phyloP scores from a whole-genome alignment of 1,140 invertebrate genomes.

The Drosophila varians region DNA sequence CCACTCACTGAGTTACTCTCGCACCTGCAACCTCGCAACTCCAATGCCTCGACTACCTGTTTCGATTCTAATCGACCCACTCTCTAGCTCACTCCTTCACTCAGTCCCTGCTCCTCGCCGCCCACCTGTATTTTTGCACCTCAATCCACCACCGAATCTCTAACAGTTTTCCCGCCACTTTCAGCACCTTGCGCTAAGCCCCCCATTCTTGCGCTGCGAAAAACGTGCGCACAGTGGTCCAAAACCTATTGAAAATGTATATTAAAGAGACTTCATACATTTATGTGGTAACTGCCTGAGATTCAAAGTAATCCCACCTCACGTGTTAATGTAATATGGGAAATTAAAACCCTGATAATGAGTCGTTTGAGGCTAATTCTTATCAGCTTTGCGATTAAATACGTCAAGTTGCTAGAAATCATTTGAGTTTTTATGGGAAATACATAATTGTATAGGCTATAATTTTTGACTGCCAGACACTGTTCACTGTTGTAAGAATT shows the following conservation, averaged over 20 bases:
- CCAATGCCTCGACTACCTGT: slow-evolving; percentile 60
- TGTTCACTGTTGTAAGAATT: slow-evolving; percentile 48
- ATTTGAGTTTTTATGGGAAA: neutral
- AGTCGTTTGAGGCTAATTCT: neutral
- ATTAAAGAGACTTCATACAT: neutral
- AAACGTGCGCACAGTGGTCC: slow-evolving; percentile 73
- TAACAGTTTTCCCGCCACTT: slow-evolving; percentile 75
- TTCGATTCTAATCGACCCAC: slow-evolving; percentile 72
- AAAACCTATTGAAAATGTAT: neutral
- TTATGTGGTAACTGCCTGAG: too few relatives aligned
- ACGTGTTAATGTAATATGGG: neutral
- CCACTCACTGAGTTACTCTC: slow-evolving; percentile 22
- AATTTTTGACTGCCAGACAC: slow-evolving; percentile 35
- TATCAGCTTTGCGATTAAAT: slow-evolving; percentile 9
- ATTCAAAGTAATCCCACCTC: too few relatives aligned
- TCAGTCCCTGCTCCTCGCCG: slow-evolving; percentile 17
- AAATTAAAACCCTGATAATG: neutral
- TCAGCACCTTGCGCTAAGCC: slow-evolving; percentile 67
- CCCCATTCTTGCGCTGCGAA: slow-evolving; percentile 60
- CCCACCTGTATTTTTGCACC: slow-evolving; percentile 23
- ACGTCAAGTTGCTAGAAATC: neutral
- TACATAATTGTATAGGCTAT: too few relatives aligned
- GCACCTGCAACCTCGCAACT: slow-evolving; percentile 46
- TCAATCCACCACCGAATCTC: slow-evolving; percentile 23
- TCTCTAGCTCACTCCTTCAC: slow-evolving; percentile 21